Base-by-base conservation (phyloP, 1,140 invertebrate species). In the Drosophila ananassae region DNA sequence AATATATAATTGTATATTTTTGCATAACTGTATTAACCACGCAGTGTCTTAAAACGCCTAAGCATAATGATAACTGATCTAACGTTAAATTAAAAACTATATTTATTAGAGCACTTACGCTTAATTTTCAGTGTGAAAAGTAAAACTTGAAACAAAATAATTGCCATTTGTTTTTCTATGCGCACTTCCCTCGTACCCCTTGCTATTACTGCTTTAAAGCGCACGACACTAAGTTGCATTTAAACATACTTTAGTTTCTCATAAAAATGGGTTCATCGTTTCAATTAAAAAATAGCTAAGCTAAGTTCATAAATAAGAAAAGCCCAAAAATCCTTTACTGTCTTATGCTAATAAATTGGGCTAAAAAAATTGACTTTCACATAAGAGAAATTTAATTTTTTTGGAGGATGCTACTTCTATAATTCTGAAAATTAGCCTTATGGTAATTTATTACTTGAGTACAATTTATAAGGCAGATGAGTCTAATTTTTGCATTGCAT, bases 61-160 rank as follows among this genome's bases (percentile, higher is more conserved):
- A 85, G 63, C 73, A 51, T 74, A 82, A 85, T 28, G 77, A 54
- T 58, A 66, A 74, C 71, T 63, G 73, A 77, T 59, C 68, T 73
- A 72, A 58, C 67, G 55, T 69, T 75, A 63, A 67, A 67, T 44
- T 53, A 64, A 66, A 57, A 47, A 68, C 51, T 71, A 66, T 75
- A 85, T 85, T 85, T 87, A 87, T 85, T 87, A 74, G 69, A 81
- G 77, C 68, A 79, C 44, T 50, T 77, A 85, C 81, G 82, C 77
- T 84, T 84, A 84, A 85, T 77, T 85, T 87, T 87, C 82, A 77
- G 71, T 75, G 59, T 64, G 75, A 89, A 89, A 67, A 87, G 56
- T 75, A 81, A 87, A 89, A 66, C 56, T 39, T 80, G 48, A 54
- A 76, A 67, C 44, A 71, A 75, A 61, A 62, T 32, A 44, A 62